Conservation (phyloP, 2,888 invertebrate species). For the Drosophila mercatorum region DNA sequence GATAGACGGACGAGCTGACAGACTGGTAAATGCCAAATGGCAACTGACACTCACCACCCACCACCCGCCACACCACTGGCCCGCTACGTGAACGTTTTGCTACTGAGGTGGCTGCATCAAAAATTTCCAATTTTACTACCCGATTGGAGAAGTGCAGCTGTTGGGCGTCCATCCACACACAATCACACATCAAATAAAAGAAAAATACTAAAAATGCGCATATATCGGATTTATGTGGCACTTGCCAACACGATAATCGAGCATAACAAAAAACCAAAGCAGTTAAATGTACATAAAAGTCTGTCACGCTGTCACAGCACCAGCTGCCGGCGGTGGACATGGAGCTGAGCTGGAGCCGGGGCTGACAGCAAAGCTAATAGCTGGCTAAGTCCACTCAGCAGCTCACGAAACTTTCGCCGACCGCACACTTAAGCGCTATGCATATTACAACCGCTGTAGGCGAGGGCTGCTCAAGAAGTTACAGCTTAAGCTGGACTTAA, state of each 20-base stretch:
- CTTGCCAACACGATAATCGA: slow-evolving; percentile 48
- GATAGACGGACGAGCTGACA: slow-evolving; percentile 1
- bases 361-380: slow-evolving; percentile 51
- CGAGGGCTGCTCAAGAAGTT: slow-evolving; percentile 1
- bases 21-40: slow-evolving; percentile 39
- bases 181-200: neutral
- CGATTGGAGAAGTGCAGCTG: slow-evolving; percentile 56
- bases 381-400: slow-evolving; percentile 43
- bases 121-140: slow-evolving; percentile 55
- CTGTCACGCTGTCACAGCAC: neutral
- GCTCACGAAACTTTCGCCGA: slow-evolving; percentile 38
- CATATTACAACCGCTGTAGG: neutral
- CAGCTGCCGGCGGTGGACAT: slow-evolving; percentile 3
- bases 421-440: slow-evolving; percentile 20
- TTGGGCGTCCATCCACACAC: slow-evolving; percentile 5
- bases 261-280: slow-evolving; percentile 37
- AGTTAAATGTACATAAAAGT: slow-evolving; percentile 33
- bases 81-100: slow-evolving; percentile 43
- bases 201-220: slow-evolving; percentile 53
- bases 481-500: neutral
- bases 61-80: neutral
- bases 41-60: slow-evolving; percentile 23
- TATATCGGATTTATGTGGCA: slow-evolving; percentile 59
- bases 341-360: slow-evolving; percentile 19
- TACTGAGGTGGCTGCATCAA: slow-evolving; percentile 39